Percentiles rank a stretch among this genome's conserved stretches.
Evolutionary conservation across 2,888 invertebrate genomes (phyloP).

Genomic region (Caenorhabditis sp.): DNA sequence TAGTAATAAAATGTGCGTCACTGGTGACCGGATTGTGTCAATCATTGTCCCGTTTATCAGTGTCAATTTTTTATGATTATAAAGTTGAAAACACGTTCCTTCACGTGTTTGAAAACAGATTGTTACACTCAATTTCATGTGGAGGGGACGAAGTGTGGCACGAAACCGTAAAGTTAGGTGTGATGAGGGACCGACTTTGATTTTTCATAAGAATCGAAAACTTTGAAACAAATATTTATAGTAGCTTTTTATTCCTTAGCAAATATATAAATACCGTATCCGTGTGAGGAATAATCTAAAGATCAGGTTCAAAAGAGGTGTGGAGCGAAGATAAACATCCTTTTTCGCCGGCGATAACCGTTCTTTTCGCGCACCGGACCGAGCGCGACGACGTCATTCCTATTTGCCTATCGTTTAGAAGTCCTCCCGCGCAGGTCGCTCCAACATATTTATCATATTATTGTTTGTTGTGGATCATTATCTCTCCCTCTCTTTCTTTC

Average conservation of each 20-base stretch:
- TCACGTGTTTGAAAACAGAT: too few relatives aligned
- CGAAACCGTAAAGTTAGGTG: too few relatives aligned
- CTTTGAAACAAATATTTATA: too few relatives aligned
- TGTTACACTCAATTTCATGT: too few relatives aligned
- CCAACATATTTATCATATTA: constrained; percentile 43
- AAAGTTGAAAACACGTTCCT: neutral
- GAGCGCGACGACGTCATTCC: constrained; percentile 38
- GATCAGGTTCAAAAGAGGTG: constrained; percentile 29
- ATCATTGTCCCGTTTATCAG: neutral
- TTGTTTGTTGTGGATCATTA: constrained; percentile 44
- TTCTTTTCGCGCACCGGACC: constrained; percentile 10
- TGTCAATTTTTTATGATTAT: neutral
- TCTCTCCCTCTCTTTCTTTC: too few relatives aligned
- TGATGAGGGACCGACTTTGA: too few relatives aligned
- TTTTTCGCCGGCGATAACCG: constrained; percentile 14
- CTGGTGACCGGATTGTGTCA: constrained; percentile 17
- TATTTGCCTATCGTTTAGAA: constrained; percentile 35
- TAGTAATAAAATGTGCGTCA: neutral
- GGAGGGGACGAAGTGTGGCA: too few relatives aligned
- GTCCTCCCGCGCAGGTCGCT: constrained; percentile 5
- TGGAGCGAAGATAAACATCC: constrained; percentile 31
- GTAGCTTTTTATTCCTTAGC: too few relatives aligned
- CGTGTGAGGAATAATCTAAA: constrained; percentile 10
- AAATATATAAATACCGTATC: too few relatives aligned
- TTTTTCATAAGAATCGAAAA: neutral